Conservation (phyloP, 2,888 invertebrate genomes). For the Peribatodes rhomboidaria region DNA sequence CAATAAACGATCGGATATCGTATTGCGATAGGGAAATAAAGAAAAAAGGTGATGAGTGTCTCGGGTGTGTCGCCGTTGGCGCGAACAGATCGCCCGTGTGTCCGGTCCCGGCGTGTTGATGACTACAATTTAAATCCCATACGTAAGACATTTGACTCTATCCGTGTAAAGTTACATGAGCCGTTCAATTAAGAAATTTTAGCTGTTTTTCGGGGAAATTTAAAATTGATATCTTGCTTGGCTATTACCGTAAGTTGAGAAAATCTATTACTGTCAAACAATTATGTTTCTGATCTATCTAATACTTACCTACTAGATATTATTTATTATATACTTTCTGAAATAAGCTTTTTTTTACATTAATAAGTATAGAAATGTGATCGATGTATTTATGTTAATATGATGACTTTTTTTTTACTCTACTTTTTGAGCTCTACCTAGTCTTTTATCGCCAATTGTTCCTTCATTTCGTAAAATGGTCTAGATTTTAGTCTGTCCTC, state of each 20-base stretch:
- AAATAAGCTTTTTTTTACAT: not conserved
- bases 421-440: not conserved
- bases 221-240: constrained; percentile 29
- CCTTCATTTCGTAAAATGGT: not conserved
- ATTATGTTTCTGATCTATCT: not conserved
- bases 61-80: constrained; percentile 69
- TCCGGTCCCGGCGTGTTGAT: constrained; percentile 61
- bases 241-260: constrained; percentile 28
- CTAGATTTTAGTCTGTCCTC: constrained; percentile 1
- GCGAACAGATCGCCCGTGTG: constrained; percentile 70
- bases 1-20: constrained; percentile 83
- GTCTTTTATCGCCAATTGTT: not conserved
- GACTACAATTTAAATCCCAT: constrained; percentile 66
- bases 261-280: constrained; percentile 10
- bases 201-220: constrained; percentile 40
- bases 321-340: too few species aligned
- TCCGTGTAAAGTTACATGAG: constrained; percentile 66
- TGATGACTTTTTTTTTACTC: too few species aligned
- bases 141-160: constrained; percentile 45
- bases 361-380: too few species aligned
- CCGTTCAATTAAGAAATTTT: constrained; percentile 65
- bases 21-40: constrained; percentile 68
- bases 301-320: not conserved
- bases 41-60: constrained; percentile 83
- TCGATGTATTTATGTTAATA: too few species aligned